A percentile compares a stretch with the other conserved stretches of the same genome.
Conservation (phyloP, 1,140 invertebrate species). For the Pseudomyrmex pallidus region DNA sequence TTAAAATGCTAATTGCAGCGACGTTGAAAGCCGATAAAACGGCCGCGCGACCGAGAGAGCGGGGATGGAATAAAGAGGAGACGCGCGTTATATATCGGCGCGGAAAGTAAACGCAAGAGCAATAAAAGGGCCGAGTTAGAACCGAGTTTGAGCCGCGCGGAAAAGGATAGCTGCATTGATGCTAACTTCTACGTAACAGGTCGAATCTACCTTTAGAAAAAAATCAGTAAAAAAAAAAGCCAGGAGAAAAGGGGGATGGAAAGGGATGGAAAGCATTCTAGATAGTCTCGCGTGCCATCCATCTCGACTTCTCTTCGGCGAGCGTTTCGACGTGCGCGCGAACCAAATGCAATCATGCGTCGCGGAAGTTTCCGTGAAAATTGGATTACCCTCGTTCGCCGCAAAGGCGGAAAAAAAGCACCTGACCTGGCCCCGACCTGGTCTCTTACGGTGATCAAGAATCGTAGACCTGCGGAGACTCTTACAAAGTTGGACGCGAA, state of each 20-base stretch:
- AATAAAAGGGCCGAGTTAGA: conserved; percentile 56
- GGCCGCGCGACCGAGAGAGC: conserved; percentile 10
- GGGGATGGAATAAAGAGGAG: conserved; percentile 15
- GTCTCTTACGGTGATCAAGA: not conserved
- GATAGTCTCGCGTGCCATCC: conserved; percentile 28
- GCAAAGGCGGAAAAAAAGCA: conserved; percentile 56
- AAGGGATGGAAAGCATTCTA: not conserved
- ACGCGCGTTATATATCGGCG: conserved; percentile 33
- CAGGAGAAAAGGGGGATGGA: not conserved
- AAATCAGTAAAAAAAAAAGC: not conserved
- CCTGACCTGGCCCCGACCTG: not conserved
- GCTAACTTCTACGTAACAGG: conserved; percentile 52
- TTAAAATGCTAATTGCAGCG: conserved; percentile 62
- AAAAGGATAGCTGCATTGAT: conserved; percentile 38
- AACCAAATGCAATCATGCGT: conserved; percentile 50
- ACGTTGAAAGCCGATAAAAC: conserved; percentile 61
- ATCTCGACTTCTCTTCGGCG: conserved; percentile 48
- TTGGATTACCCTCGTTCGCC: conserved; percentile 57
- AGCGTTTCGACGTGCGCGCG: conserved; percentile 29
- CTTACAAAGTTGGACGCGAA: conserved; percentile 2
- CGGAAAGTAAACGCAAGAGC: conserved; percentile 57
- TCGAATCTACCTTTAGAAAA: conserved; percentile 46
- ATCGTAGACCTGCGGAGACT: not conserved
- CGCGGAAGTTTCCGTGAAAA: conserved; percentile 54
- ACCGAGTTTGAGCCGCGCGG: conserved; percentile 33